phyloP scores from a whole-genome alignment of 2,888 invertebrate genomes.

The Blastobasis adustella region DNA sequence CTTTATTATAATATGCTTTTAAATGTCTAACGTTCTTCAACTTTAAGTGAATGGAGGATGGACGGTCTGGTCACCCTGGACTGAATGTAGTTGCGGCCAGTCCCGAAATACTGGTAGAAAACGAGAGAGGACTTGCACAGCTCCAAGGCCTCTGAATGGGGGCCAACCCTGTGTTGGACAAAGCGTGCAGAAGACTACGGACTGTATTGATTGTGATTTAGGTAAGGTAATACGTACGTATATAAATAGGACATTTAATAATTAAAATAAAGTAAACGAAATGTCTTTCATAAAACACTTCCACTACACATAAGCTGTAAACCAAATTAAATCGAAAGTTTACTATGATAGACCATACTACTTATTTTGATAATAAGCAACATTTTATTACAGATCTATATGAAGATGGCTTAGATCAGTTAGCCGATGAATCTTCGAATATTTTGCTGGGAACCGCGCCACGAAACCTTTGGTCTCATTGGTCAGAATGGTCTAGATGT shows the following conservation, averaged over 20 bases:
- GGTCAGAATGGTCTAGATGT: slow-evolving; percentile 95
- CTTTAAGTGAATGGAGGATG: slow-evolving; percentile 92
- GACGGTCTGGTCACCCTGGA: slow-evolving; percentile 94
- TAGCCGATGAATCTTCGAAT: slow-evolving; percentile 62
- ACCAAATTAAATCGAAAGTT: neutral
- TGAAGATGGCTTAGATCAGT: slow-evolving; percentile 53
- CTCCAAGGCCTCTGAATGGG: slow-evolving; percentile 93
- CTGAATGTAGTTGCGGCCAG: slow-evolving; percentile 86
- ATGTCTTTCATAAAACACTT: too few species aligned
- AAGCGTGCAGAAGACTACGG: slow-evolving; percentile 85
- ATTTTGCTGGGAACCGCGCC: slow-evolving; percentile 42
- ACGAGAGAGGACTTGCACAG: slow-evolving; percentile 87
- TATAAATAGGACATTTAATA: neutral
- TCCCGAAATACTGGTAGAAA: slow-evolving; percentile 83
- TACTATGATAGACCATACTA: neutral
- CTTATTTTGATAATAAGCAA: neutral
- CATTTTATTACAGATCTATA: slow-evolving; percentile 42
- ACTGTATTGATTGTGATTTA: slow-evolving; percentile 84
- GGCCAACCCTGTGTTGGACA: slow-evolving; percentile 90
- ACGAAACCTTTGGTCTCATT: slow-evolving; percentile 60
- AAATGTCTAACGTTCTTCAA: neutral
- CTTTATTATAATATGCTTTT: neutral
- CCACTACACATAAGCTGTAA: too few species aligned
- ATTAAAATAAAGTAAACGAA: neutral
- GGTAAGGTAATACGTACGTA: slow-evolving; percentile 29